Conservation (phyloP, 2,797 vertebrate genomes). For the Anniella stebbinsi region DNA sequence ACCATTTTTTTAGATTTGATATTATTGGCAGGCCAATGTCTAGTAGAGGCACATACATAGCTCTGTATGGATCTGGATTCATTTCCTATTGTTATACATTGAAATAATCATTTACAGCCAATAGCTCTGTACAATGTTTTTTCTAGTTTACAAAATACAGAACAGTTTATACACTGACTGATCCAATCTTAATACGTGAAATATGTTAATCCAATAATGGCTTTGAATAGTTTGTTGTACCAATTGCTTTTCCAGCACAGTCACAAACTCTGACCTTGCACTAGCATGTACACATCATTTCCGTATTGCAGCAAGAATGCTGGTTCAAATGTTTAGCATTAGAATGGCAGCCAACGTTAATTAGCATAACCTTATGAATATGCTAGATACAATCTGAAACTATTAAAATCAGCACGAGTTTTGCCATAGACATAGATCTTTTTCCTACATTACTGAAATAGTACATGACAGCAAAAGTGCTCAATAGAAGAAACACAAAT, state of each 20-base stretch:
- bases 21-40: background rate
- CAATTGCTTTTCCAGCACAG: background rate
- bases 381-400: background rate
- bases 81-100: background rate
- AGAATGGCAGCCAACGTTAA: background rate
- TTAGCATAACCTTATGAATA: background rate
- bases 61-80: conserved; percentile 6
- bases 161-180: background rate
- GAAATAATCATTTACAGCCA: background rate
- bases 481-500: background rate
- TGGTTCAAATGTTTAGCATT: conserved; percentile 1
- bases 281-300: background rate
- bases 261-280: background rate
- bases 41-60: background rate
- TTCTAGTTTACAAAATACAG: background rate
- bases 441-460: conserved; percentile 11
- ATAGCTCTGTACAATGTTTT: background rate
- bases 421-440: background rate
- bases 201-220: background rate
- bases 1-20: background rate
- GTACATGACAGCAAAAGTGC: background rate
- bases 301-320: background rate
- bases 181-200: background rate
- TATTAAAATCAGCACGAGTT: background rate
- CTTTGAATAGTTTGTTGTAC: background rate